Conservation (phyloP, 2,888 invertebrate genomes). For the Cryptocheilus praepositus region DNA sequence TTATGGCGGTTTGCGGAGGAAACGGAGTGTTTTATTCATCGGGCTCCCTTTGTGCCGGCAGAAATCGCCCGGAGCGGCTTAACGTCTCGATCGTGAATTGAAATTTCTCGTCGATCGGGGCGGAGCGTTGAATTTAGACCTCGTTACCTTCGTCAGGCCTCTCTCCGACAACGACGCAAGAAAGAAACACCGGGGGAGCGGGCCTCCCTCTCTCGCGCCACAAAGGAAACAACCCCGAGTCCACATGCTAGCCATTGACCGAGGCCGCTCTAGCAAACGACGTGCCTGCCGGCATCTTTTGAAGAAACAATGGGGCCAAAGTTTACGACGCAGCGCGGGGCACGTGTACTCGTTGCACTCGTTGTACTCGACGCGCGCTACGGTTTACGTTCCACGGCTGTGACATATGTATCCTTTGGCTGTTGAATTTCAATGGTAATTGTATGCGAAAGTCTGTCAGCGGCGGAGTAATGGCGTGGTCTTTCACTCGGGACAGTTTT, state of each 20-base stretch:
- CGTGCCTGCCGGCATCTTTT: conserved; percentile 16
- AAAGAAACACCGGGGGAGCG: conserved; percentile 19
- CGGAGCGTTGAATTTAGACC: conserved; percentile 15
- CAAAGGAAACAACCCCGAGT: conserved; percentile 30
- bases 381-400: no score
- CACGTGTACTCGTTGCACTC: conserved; percentile 7
- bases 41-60: no score
- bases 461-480: no score
- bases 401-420: no score
- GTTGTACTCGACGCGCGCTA: background rate
- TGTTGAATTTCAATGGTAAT: no score
- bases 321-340: conserved; percentile 8
- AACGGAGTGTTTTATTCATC: no score
- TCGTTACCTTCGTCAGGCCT: conserved; percentile 23
- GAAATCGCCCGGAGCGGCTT: no score
- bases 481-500: no score
- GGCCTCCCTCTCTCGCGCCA: conserved; percentile 7
- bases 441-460: no score
- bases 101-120: no score
- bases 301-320: conserved; percentile 21
- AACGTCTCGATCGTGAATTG: no score
- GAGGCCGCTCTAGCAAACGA: conserved; percentile 13
- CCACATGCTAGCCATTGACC: conserved; percentile 29
- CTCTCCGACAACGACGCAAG: conserved; percentile 12
- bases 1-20: no score